Evolutionary conservation across 1,140 invertebrate species (phyloP).

Genomic region (Megalonaias nervosa): DNA sequence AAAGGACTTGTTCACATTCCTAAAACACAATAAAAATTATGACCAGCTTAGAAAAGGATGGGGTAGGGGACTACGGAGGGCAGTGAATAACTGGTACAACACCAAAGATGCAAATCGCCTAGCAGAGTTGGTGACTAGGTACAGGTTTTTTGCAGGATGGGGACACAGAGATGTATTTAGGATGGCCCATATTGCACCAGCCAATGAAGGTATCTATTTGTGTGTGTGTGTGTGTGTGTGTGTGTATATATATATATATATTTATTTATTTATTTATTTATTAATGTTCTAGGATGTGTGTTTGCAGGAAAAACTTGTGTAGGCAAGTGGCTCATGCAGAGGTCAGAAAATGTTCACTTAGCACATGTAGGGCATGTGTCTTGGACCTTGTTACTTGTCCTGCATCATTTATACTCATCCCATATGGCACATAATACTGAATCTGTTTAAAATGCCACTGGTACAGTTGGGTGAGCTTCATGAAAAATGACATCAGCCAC

Average conservation of each 20-base stretch:
- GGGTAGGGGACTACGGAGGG: slow-evolving; percentile 76
- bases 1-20: slow-evolving; percentile 76
- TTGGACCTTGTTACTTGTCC: too few species aligned
- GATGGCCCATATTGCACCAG: slow-evolving; percentile 75
- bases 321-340: too few species aligned
- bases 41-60: slow-evolving; percentile 72
- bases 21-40: slow-evolving; percentile 75
- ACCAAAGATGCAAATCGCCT: slow-evolving; percentile 75
- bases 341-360: too few species aligned
- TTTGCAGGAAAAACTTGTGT: too few species aligned
- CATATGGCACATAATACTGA: too few species aligned
- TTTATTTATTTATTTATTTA: not conserved
- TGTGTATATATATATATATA: not conserved
- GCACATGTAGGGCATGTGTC: too few species aligned
- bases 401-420: too few species aligned
- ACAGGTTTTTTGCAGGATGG: slow-evolving; percentile 76
- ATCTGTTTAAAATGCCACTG: too few species aligned
- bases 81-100: slow-evolving; percentile 77
- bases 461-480: too few species aligned
- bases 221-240: not conserved
- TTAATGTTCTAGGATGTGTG: too few species aligned
- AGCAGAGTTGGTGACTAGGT: slow-evolving; percentile 77
- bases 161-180: slow-evolving; percentile 80
- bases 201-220: slow-evolving; percentile 70
- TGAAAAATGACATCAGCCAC: too few species aligned